These are phyloP conservation scores for Medauroidea extradentata DNA, from an alignment of 1,140 invertebrate species.

Conservation along the genomic window DNA sequence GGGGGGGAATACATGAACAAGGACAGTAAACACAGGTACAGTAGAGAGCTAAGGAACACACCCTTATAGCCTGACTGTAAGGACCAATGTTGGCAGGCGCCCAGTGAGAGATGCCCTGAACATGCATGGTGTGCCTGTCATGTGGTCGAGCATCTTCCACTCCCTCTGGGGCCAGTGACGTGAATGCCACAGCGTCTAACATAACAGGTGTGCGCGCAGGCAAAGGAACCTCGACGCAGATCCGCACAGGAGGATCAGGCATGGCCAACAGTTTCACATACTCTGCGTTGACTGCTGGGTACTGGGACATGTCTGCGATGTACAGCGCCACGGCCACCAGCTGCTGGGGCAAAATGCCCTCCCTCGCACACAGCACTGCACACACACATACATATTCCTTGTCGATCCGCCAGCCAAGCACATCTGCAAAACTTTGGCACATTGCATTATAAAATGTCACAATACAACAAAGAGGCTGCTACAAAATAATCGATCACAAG, in stretches of 20 bases:
- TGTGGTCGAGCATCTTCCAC: too few species aligned
- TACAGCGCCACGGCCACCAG: constrained; percentile 78
- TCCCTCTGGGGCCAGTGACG: constrained; percentile 26
- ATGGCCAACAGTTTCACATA: constrained; percentile 66
- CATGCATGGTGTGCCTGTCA: constrained; percentile 76
- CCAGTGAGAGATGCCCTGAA: constrained; percentile 93
- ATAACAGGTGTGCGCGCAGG: constrained; percentile 65
- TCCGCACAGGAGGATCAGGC: constrained; percentile 77
- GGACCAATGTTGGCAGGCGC: constrained; percentile 93
- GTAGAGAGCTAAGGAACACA: too few species aligned
- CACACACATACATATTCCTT: too few species aligned
- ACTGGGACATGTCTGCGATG: constrained; percentile 75
- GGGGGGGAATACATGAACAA: too few species aligned
- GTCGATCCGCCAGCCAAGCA: too few species aligned
- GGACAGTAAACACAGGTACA: too few species aligned
- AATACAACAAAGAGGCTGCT: too few species aligned
- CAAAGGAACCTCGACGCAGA: constrained; percentile 79
- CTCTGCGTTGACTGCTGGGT: constrained; percentile 68
- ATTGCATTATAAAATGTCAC: too few species aligned
- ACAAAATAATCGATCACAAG: too few species aligned
- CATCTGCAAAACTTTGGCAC: too few species aligned
- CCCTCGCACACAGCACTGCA: constrained; percentile 52
- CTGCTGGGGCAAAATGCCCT: constrained; percentile 43
- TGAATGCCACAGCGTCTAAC: constrained; percentile 71
- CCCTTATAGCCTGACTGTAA: constrained; percentile 86